Evolutionary conservation across 2,797 vertebrate genomes (phyloP), one percentile per base, ranked within the genome.

Genomic region (Urosaurus nigricauda): DNA sequence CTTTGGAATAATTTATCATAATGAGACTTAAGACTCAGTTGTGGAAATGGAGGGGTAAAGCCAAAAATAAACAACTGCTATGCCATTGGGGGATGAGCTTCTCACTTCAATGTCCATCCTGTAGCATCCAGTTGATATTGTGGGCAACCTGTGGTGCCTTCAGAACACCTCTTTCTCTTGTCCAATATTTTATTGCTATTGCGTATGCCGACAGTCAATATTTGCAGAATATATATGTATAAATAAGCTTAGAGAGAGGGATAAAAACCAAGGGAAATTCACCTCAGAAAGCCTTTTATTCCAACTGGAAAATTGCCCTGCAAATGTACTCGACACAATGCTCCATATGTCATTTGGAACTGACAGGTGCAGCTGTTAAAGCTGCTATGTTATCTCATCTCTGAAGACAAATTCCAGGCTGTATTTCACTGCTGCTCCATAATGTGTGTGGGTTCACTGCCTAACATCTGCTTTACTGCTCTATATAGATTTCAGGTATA

Each of bases 281-380:
- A 93, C 89, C 92, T 93, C 75, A 0, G 95, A 95, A 96, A 95
- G 93, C 83, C 95, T 95, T 96, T 95, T 95, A 95, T 96, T 96
- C 95, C 94, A 94, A 95, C 94, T 94, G 91, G 95, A 95, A 96
- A 96, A 96, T 95, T 96, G 95, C 94, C 92, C 95, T 95, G 95
- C 93, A 94, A 96, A 96, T 95, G 95, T 96, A 92, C 95, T 91
- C 94, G 71, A 94, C 95, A 96, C 95, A 96, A 96, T 95, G 94
- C 94, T 95, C 95, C 95, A 95, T 96, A 95, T 94, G 96, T 96
- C 96, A 96, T 94, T 94, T 85, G 94, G 84, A 94, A 92, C 93
- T 96, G 96, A 96, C 96, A 97, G 94, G 92, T 95, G 94, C 95
- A 94, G 96, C 96, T 96, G 96, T 96, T 96, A 96, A 95, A 91